A percentile compares a stretch with the other conserved stretches of the same genome.
phyloP scores from a whole-genome alignment of 2,888 invertebrate species.

The Euplexia lucipara region DNA sequence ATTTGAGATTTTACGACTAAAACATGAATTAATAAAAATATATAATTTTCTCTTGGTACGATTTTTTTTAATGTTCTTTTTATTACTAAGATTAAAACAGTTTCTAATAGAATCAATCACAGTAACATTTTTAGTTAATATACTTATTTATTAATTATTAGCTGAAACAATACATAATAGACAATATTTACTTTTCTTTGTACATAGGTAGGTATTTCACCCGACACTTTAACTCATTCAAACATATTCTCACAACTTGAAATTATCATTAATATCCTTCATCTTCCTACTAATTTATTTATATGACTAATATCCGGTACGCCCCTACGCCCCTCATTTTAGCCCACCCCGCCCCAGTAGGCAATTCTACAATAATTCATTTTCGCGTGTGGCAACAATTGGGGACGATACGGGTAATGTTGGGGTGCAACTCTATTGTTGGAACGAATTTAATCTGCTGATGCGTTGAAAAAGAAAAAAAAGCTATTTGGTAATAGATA shows the following conservation, averaged over 20 bases:
- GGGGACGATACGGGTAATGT: slow-evolving; percentile 67
- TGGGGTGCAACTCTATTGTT: slow-evolving; percentile 71
- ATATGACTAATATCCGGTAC: slow-evolving; percentile 63
- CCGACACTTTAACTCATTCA: background rate
- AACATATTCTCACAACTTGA: slow-evolving; percentile 24
- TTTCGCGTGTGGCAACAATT: slow-evolving; percentile 65
- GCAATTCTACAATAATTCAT: slow-evolving; percentile 68
- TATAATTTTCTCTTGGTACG: background rate
- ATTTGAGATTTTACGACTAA: background rate
- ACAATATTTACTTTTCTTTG: background rate
- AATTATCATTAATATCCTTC: slow-evolving; percentile 54
- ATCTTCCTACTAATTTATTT: slow-evolving; percentile 61
- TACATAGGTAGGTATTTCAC: background rate
- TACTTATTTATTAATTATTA: background rate
- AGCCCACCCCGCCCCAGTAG: slow-evolving; percentile 54
- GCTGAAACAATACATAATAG: background rate
- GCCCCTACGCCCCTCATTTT: slow-evolving; percentile 60
- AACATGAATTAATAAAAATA: background rate
- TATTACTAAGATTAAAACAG: background rate
- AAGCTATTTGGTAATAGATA: slow-evolving; percentile 27
- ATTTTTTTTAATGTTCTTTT: background rate
- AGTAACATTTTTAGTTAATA: background rate
- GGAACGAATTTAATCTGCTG: slow-evolving; percentile 69
- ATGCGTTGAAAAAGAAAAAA: slow-evolving; percentile 49
- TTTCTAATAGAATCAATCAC: too few species aligned